Evolutionary conservation across 2,113 vertebrate species (phyloP).

Genomic region (Cariama cristata): DNA sequence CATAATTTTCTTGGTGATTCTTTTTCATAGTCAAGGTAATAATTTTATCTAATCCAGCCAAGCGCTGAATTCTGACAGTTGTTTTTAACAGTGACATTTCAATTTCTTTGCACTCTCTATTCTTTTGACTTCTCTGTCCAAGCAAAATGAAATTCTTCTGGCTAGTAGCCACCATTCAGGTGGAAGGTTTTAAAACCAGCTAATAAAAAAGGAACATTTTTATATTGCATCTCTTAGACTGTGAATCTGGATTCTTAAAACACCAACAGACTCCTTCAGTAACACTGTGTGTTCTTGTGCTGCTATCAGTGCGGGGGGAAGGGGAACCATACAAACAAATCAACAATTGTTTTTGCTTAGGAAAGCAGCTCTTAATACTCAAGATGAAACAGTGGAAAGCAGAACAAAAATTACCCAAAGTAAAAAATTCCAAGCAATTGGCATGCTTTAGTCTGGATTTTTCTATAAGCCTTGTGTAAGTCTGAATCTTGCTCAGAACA

Average conservation of each 20-base stretch:
- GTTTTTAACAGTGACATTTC: background rate
- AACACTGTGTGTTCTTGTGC: background rate
- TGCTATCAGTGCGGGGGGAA: background rate
- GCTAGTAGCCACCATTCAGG: background rate
- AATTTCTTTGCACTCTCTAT: background rate
- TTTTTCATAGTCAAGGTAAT: background rate
- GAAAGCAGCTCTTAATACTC: background rate
- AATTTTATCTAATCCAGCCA: background rate
- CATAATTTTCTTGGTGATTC: background rate
- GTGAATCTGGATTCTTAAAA: background rate
- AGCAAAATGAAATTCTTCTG: background rate
- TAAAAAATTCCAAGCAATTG: background rate
- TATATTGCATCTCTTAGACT: background rate
- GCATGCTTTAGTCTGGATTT: background rate
- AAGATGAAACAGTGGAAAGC: background rate
- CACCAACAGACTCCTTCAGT: background rate
- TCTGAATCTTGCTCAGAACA: background rate
- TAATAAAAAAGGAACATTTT: background rate
- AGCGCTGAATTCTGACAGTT: background rate
- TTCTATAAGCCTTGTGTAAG: background rate
- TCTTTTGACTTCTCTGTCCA: background rate
- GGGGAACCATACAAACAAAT: background rate
- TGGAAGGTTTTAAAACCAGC: background rate
- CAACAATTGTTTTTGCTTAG: background rate
- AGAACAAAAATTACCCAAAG: background rate